A percentile compares a stretch with the other conserved stretches of the same genome.
phyloP scores from a whole-genome alignment of 2,113 vertebrate species.

The Epinephelus cyanopodus region DNA sequence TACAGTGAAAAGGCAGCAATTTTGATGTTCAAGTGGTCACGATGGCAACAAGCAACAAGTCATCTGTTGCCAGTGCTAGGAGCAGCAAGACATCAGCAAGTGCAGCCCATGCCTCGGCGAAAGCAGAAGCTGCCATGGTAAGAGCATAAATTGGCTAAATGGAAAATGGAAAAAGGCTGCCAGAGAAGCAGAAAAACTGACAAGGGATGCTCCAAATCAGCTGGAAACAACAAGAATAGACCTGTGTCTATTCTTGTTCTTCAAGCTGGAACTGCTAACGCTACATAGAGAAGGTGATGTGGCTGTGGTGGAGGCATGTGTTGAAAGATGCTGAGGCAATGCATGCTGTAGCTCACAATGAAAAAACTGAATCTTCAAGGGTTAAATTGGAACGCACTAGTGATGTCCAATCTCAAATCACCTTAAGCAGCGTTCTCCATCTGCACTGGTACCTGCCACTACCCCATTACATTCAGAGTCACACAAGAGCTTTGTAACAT shows the following conservation, averaged over 20 bases:
- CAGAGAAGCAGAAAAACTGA: background rate
- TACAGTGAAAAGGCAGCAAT: background rate
- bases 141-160: background rate
- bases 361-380: background rate
- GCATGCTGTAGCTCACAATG: no score
- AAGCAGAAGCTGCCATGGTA: background rate
- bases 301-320: background rate
- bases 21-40: background rate
- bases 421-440: no score
- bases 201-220: background rate
- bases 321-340: background rate
- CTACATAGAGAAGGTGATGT: background rate
- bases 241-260: no score
- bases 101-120: no score
- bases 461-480: no score
- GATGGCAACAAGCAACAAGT: background rate
- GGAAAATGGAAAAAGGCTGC: conserved; percentile 16
- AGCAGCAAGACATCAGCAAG: background rate
- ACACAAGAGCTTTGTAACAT: no score
- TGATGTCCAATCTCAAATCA: no score
- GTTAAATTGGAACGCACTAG: no score
- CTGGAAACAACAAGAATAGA: background rate
- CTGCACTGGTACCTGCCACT: no score
- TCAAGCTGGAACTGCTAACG: background rate
- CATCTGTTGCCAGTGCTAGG: background rate